Conservation (phyloP, 2,797 vertebrate species). For the Steatocranus sp. region DNA sequence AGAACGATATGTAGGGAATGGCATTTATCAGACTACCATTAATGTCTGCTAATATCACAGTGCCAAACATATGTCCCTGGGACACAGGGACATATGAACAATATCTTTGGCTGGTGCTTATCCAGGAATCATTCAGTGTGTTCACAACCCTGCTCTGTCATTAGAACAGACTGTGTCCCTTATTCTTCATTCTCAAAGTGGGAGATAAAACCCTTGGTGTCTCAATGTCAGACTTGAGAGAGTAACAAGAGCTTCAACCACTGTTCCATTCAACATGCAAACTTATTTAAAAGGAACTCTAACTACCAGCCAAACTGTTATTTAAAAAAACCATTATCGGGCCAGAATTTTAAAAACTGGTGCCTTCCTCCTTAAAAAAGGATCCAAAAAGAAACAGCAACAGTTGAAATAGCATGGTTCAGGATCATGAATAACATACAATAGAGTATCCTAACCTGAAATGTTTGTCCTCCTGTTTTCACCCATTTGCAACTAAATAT, state of each 20-base stretch:
- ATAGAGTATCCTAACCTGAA: not conserved
- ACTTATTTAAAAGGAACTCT: not conserved
- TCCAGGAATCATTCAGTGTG: not conserved
- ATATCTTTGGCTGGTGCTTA: not conserved
- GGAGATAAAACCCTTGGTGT: not conserved
- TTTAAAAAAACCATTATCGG: not conserved
- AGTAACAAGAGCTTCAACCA: not conserved
- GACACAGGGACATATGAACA: no score
- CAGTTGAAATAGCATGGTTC: not conserved
- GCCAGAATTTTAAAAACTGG: not conserved
- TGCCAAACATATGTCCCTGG: no score
- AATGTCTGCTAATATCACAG: not conserved
- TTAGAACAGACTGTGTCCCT: not conserved
- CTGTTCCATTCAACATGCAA: not conserved
- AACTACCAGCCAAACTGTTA: not conserved
- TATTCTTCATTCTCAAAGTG: not conserved
- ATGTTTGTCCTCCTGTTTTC: not conserved
- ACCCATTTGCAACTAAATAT: slow-evolving; percentile 8
- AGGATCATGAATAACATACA: not conserved
- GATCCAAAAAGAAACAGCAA: not conserved
- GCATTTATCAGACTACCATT: not conserved
- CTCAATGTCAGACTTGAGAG: not conserved
- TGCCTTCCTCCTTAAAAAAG: not conserved
- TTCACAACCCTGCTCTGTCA: not conserved
- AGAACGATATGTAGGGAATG: not conserved